Conservation (phyloP, 2,113 vertebrate genomes). For the Psittacula cyanocephala region DNA sequence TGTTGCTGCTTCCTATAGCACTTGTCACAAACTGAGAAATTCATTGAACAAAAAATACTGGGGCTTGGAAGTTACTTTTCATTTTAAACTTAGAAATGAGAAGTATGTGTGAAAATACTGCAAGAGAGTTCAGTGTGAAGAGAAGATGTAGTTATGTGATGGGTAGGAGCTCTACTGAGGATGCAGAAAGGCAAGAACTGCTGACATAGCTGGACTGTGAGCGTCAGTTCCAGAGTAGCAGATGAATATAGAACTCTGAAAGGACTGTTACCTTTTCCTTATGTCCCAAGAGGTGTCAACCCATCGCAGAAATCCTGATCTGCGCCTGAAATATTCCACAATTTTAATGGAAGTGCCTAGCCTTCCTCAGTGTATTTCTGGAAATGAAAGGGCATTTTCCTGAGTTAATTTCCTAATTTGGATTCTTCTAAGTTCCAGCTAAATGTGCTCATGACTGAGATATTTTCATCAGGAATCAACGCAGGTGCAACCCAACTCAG, state of each 20-base stretch:
- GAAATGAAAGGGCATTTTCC: not conserved
- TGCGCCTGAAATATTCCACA: not conserved
- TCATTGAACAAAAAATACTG: not conserved
- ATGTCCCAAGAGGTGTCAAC: fast-evolving
- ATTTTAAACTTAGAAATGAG: not conserved
- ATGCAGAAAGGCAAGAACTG: not conserved
- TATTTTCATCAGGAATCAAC: not conserved
- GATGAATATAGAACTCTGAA: not conserved
- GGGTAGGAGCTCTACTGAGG: not conserved
- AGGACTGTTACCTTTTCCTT: not conserved
- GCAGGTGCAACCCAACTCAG: too few relatives aligned
- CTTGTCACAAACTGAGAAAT: conserved; percentile 17
- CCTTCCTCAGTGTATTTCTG: not conserved
- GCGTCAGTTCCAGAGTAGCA: not conserved
- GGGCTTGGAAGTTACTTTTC: not conserved
- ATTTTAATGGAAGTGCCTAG: not conserved
- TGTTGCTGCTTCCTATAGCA: not conserved
- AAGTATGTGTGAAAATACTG: not conserved
- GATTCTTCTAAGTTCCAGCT: not conserved
- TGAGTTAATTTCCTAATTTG: not conserved
- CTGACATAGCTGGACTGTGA: not conserved
- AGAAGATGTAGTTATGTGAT: not conserved
- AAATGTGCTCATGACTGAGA: not conserved
- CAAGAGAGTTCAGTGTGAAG: not conserved
- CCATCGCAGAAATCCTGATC: not conserved